Base-by-base conservation (phyloP, 1,140 invertebrate species). In the Ostrea denselamellosa region DNA sequence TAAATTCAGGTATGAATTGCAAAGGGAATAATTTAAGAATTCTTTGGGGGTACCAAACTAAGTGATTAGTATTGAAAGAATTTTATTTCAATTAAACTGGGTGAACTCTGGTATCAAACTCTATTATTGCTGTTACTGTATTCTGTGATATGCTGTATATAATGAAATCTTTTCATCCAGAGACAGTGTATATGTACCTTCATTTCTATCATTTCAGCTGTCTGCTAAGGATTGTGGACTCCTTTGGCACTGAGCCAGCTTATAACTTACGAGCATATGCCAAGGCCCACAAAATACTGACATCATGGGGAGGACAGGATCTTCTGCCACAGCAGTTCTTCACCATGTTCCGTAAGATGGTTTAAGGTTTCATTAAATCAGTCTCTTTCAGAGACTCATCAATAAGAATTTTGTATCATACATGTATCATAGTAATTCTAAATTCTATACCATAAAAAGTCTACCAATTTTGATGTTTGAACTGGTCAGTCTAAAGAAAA, bases 241-340 rank as follows among this genome's bases (percentile, higher is more conserved):
- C 94, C 3, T 95, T 95, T 92, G 95, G 95, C 8, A 95, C 95
- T 62, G 95, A 95, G 83, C 95, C 95, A 54, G 94, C 93, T 10
- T 95, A 93, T 90, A 95, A 95, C 86, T 91, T 93, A 53, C 87
- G 91, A 34, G 19, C 62, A 0, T 95, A 94, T 90, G 95, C 95
- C 22, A 94, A 93, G 85, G 87, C 92, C 53, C 93, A 94, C 86
- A 94, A 93, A 85, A 92, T 93, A 14, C 88, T 93, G 14, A 94
- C 95, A 53, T 92, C 93, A 14, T 95, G 95, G 95, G 95, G 95
- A 54, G 94, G 94, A 12, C 94, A 95, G 89, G 93, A 94, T 81
- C 92, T 95, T 0, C 90, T 93, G 62, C 93, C 94, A 9, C 92
- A 94, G 51, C 95, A 95, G 89, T 95, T 95, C 88, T 95, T 94